A percentile compares a stretch with the other conserved stretches of the same genome.
Evolutionary conservation across 2,888 invertebrate species (phyloP).

Genomic region (Platerodrilus igneus): DNA sequence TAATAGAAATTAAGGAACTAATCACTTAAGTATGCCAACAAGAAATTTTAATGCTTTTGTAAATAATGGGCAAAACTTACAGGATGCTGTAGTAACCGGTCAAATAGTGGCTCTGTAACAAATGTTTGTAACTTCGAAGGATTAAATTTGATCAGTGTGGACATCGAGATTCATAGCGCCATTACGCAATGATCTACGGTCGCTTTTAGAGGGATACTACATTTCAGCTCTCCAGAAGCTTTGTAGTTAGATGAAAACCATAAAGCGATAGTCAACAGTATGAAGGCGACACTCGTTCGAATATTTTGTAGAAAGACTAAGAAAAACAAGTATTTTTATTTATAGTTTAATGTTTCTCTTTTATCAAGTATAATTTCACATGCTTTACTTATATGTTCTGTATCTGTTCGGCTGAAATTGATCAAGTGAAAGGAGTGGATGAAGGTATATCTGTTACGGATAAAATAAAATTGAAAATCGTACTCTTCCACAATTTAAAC

Average conservation of each 20-base stretch:
- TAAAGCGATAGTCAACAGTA: slow-evolving; percentile 32
- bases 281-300: slow-evolving; percentile 20
- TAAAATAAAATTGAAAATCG: too few relatives aligned
- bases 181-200: slow-evolving; percentile 50
- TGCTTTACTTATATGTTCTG: too few relatives aligned
- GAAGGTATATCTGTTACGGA: too few relatives aligned
- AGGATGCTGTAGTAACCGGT: slow-evolving; percentile 39
- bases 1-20: too few relatives aligned
- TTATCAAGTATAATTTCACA: too few relatives aligned
- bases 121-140: slow-evolving; percentile 43
- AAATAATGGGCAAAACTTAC: slow-evolving; percentile 32
- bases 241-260: slow-evolving; percentile 32
- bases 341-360: too few relatives aligned
- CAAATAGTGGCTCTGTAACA: slow-evolving; percentile 37
- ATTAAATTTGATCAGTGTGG: slow-evolving; percentile 52
- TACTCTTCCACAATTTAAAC: too few relatives aligned
- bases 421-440: too few relatives aligned
- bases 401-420: too few relatives aligned
- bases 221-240: slow-evolving; percentile 33
- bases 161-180: slow-evolving; percentile 52
- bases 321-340: too few relatives aligned
- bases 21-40: slow-evolving; percentile 33
- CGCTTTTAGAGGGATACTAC: slow-evolving; percentile 45
- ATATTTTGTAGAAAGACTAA: too few relatives aligned
- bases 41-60: slow-evolving; percentile 30